Base-by-base conservation (phyloP, 2,888 invertebrate genomes). In the Polylopha cassiicola region DNA sequence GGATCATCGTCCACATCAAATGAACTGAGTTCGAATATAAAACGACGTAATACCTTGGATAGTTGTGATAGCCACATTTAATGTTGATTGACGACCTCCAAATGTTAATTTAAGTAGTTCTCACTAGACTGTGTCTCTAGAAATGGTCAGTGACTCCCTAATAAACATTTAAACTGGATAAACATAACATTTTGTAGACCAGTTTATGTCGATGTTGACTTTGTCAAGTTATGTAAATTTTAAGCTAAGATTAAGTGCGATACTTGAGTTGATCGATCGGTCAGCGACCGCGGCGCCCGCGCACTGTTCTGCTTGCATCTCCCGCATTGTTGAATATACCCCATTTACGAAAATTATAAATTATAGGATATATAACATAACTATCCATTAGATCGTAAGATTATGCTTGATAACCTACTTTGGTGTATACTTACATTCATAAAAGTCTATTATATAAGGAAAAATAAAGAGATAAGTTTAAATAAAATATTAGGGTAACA, bases 181-280 rank as follows among this genome's bases (percentile, higher is more conserved):
- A 61, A 68, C 55, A 73, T 60, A 62, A 65, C 61, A 53, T 73
- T 72, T 61, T 31, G 62, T 68, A 64, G 71, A 77, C 78, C 65
- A 60, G 73, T 71, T 73, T 69, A 65, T 76, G 56, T 76, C 73
- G 55, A 64, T 67, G 66, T 77, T 69, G 66, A 64, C 57, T 72
- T 64, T 74, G 78, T 76, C 76, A 67, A 74, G 79, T 84, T 85
- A 85, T 85, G 84, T 80, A 77, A 85, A 85, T 85, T 20, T 15
- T 70, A 73, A 56, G 64, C 64, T 65, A 71, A 76, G 66, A 70
- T 62, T 52, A 56, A 67, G 73, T 74, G 75, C 67, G 61, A 78
- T 76, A 77, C 68, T 66, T 72, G 67, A 41, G 11, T 37, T 37
- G n/a, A 73, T 79, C 64, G 56, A 68, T 67, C 61, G 81, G 74